Base-by-base conservation (phyloP, 2,888 invertebrate genomes). In the Platerodrilus igneus region DNA sequence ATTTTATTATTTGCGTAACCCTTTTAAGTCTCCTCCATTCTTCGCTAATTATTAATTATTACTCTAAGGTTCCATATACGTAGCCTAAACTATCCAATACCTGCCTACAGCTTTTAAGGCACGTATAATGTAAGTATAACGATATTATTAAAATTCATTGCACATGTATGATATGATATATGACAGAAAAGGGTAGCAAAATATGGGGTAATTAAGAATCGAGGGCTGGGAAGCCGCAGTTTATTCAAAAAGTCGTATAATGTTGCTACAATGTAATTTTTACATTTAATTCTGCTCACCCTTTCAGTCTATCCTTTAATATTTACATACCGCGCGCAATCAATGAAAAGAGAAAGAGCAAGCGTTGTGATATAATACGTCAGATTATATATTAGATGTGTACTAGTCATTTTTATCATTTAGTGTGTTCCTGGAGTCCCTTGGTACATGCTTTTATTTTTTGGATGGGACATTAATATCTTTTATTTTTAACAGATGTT, bases 131-230 rank as follows among this genome's bases (percentile, higher is more conserved):
- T 30, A 42, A 42, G 44, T 40, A 40, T 48, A 46, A 48, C 48
- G 38, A 46, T 39, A 45, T 47, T 49, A 47, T 49, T 49, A 49
- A 49, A 47, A 49, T 49, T 49, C 49, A 49, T 47, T 47, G 39
- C 49, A 47, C 46, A 44, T 41, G 43, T 47, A 49, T 45, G 45
- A 47, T 44, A 45, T 52, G 52, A 52, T 52, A 52, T 52, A 52
- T 50, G 52, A 47, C 48, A 47, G 52, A 50, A 47, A 47, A 52
- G 52, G 52, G 52, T 52, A 40, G 50, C 52, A 48, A 50, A 52
- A 50, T 52, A 50, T 50, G 42, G 50, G 50, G 52, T 52, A 52
- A 52, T 52, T 52, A 52, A 52, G 52, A 52, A 52, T 52, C 48
- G 52, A 43, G 47, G 50, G 47, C 40, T 47, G 38, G 45, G 33